These are phyloP conservation scores for Poecilia wingei DNA, from an alignment of 2,797 vertebrate genomes.

Conservation along the genomic window DNA sequence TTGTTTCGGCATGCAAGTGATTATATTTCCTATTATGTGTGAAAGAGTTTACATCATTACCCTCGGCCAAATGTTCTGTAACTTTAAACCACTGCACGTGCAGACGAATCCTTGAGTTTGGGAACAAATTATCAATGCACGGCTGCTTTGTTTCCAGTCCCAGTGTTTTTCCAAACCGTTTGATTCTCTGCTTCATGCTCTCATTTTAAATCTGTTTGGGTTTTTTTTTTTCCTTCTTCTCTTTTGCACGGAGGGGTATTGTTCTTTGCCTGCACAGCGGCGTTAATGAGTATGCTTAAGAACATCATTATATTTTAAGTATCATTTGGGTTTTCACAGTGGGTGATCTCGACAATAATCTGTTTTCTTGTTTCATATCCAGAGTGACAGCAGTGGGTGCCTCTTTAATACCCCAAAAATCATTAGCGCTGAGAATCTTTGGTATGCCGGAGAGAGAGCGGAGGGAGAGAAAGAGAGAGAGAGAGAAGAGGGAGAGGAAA, in stretches of 20 bases:
- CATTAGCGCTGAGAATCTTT: slow-evolving; percentile 80
- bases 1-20: slow-evolving; percentile 24
- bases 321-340: slow-evolving; percentile 86
- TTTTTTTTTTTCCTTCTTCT: slow-evolving; percentile 58
- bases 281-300: slow-evolving; percentile 86
- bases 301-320: slow-evolving; percentile 89
- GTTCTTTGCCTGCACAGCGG: slow-evolving; percentile 79
- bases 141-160: slow-evolving; percentile 69
- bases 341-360: slow-evolving; percentile 86
- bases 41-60: slow-evolving; percentile 49
- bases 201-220: slow-evolving; percentile 85
- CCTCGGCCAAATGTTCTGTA: slow-evolving; percentile 55
- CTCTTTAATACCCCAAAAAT: slow-evolving; percentile 84
- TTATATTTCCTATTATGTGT: slow-evolving; percentile 48
- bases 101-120: slow-evolving; percentile 48
- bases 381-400: slow-evolving; percentile 84
- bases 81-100: slow-evolving; percentile 49
- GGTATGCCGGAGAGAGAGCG: slow-evolving; percentile 59
- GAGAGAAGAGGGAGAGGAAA: slow-evolving; percentile 52
- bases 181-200: slow-evolving; percentile 80
- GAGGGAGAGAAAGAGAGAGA: slow-evolving; percentile 45
- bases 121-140: slow-evolving; percentile 57
- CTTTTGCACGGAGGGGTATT: slow-evolving; percentile 74
- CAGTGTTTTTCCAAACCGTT: slow-evolving; percentile 75
- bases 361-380: slow-evolving; percentile 85